Evolutionary conservation across 2,888 invertebrate species (phyloP).

Genomic region (Sepioteuthis lessoniana): DNA sequence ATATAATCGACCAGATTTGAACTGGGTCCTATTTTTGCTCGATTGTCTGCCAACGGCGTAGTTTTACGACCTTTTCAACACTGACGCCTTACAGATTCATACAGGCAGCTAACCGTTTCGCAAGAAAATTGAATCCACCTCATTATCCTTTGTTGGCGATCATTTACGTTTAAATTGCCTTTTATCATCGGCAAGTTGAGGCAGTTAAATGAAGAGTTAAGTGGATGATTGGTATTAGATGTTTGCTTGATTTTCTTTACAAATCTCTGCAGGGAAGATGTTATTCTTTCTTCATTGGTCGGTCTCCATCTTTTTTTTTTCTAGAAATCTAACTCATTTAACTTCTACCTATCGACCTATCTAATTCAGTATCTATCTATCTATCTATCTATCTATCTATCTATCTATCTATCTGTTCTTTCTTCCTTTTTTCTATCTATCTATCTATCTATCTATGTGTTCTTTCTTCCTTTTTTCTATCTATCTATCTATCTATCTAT

Average conservation of each 20-base stretch:
- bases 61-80: background rate
- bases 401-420: background rate
- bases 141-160: background rate
- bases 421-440: no score
- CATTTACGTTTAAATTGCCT: background rate
- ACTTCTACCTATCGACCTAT: no score
- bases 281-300: background rate
- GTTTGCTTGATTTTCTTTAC: background rate
- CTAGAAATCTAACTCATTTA: no score
- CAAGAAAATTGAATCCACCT: background rate
- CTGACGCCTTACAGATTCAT: no score
- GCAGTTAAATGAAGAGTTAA: background rate
- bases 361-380: no score
- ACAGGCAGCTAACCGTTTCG: background rate
- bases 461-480: no score
- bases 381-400: no score
- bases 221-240: background rate
- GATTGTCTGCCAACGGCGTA: slow-evolving; percentile 16
- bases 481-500: no score
- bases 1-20: background rate
- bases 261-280: background rate
- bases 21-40: background rate
- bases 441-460: no score
- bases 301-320: no score
- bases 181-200: background rate